phyloP scores from a whole-genome alignment of 1,140 invertebrate genomes.

The Acromyrmex charruanus region DNA sequence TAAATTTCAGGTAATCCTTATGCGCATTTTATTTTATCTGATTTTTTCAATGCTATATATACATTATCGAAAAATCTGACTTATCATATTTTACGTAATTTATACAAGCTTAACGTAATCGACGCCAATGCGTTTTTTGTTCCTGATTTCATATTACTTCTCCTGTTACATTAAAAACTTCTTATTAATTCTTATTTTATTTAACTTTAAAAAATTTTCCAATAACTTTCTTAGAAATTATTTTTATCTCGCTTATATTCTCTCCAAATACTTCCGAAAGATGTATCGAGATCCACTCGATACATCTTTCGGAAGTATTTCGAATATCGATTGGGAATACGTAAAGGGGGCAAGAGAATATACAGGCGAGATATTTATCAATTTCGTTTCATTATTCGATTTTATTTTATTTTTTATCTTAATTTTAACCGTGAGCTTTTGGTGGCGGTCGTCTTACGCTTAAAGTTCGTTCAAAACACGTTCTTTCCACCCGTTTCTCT shows the following conservation, averaged over 20 bases:
- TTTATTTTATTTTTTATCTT: constrained; percentile 61
- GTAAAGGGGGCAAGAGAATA: background rate
- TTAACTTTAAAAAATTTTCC: background rate
- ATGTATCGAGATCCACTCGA: background rate
- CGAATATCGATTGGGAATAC: background rate
- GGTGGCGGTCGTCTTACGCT: constrained; percentile 84
- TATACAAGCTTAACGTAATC: constrained; percentile 32
- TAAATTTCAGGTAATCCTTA: background rate
- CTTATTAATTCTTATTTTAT: constrained; percentile 19
- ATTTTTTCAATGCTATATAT: background rate
- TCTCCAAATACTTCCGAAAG: background rate
- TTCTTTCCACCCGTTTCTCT: constrained; percentile 60
- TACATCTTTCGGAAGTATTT: background rate
- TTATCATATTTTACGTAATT: background rate
- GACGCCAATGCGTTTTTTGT: constrained; percentile 43
- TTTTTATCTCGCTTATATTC: constrained; percentile 43
- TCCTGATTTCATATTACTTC: constrained; percentile 21
- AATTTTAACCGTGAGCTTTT: constrained; percentile 79
- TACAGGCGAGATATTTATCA: background rate
- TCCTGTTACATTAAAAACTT: background rate
- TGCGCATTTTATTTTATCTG: background rate
- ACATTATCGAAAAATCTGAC: background rate
- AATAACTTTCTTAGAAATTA: constrained; percentile 21
- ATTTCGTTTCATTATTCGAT: constrained; percentile 48
- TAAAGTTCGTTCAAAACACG: constrained; percentile 70